phyloP scores from a whole-genome alignment of 2,797 vertebrate genomes.

The Sebastes minor region DNA sequence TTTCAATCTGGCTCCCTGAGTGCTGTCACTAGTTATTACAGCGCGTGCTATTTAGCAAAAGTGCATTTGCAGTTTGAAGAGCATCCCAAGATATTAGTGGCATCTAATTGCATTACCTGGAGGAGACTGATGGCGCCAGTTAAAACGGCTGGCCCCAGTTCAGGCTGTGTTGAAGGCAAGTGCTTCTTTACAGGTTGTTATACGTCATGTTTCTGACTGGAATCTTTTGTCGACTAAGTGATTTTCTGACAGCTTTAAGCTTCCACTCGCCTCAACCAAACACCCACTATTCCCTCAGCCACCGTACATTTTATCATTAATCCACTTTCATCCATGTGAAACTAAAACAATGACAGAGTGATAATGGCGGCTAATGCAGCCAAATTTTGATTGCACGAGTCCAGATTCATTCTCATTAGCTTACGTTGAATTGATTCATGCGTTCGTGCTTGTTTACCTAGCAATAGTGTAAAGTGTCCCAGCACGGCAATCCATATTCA shows the following conservation, averaged over 20 bases:
- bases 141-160: slow-evolving; percentile 82
- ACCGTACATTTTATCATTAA: slow-evolving; percentile 70
- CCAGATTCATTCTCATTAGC: slow-evolving; percentile 57
- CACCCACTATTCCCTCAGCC: slow-evolving; percentile 57
- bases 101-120: slow-evolving; percentile 90
- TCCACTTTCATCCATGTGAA: slow-evolving; percentile 68
- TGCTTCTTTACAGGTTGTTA: slow-evolving; percentile 83
- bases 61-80: slow-evolving; percentile 87
- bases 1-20: slow-evolving; percentile 74
- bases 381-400: slow-evolving; percentile 62
- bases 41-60: slow-evolving; percentile 83
- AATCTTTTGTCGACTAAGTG: slow-evolving; percentile 86
- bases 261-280: slow-evolving; percentile 61
- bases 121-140: slow-evolving; percentile 88
- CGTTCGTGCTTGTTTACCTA: slow-evolving; percentile 55
- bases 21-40: slow-evolving; percentile 86
- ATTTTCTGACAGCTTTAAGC: slow-evolving; percentile 84
- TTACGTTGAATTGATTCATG: slow-evolving; percentile 61
- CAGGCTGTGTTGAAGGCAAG: slow-evolving; percentile 84
- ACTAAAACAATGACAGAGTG: slow-evolving; percentile 65
- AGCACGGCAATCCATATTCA: slow-evolving; percentile 55
- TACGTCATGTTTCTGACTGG: slow-evolving; percentile 84
- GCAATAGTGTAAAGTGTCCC: slow-evolving; percentile 53
- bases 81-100: slow-evolving; percentile 88
- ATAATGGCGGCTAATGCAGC: slow-evolving; percentile 63